Conservation (phyloP, 2,888 invertebrate genomes). For the Oscheius myriophilus region DNA sequence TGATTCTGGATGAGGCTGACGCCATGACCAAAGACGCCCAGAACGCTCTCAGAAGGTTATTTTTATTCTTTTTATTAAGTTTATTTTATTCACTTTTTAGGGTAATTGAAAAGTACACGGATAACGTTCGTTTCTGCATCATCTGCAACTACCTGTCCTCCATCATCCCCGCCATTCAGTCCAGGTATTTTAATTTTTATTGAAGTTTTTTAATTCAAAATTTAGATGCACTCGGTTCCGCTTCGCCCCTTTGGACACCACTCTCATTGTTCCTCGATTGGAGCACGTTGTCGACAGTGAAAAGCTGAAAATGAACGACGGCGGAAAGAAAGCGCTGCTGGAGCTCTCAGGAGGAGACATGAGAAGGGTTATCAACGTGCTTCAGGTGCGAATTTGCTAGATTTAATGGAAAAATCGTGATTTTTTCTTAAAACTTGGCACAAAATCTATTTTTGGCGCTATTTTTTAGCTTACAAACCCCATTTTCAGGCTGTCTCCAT, state of each 20-base stretch:
- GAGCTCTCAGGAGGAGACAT: slow-evolving; percentile 94
- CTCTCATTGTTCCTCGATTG: slow-evolving; percentile 89
- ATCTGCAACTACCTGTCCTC: slow-evolving; percentile 98
- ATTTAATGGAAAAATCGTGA: neutral
- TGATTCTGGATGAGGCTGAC: slow-evolving; percentile 97
- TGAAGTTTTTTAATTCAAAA: slow-evolving; percentile 21
- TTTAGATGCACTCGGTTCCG: slow-evolving; percentile 63
- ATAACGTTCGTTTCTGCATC: slow-evolving; percentile 96
- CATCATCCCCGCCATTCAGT: slow-evolving; percentile 97
- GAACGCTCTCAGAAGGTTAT: slow-evolving; percentile 88
- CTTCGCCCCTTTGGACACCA: slow-evolving; percentile 74
- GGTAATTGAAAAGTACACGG: slow-evolving; percentile 99
- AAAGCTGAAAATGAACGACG: slow-evolving; percentile 76
- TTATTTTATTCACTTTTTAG: slow-evolving; percentile 51
- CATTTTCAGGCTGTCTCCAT: slow-evolving; percentile 83
- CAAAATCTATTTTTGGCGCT: neutral
- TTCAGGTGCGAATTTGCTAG: slow-evolving; percentile 77
- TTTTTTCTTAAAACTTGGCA: no score
- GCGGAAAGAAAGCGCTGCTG: slow-evolving; percentile 88
- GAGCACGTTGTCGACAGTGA: slow-evolving; percentile 78
- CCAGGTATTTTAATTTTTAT: slow-evolving; percentile 77
- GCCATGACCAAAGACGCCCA: slow-evolving; percentile 99
- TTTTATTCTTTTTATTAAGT: neutral
- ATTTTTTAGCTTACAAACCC: neutral
- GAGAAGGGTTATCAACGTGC: slow-evolving; percentile 93